These are phyloP conservation scores for Bellardia bayeri DNA, from an alignment of 2,888 invertebrate species.

Conservation along the genomic window DNA sequence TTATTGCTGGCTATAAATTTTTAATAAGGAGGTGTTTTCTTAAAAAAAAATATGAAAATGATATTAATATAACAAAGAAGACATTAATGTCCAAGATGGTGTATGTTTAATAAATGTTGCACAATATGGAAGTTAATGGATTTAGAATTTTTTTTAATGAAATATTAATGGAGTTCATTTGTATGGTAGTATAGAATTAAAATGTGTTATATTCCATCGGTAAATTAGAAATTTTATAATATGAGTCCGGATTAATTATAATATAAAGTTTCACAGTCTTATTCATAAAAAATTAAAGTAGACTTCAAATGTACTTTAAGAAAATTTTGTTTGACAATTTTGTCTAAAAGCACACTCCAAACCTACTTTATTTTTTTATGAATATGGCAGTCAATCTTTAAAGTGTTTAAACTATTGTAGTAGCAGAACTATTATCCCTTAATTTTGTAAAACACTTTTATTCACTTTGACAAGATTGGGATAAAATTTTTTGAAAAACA, in stretches of 20 bases:
- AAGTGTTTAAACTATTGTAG: no score
- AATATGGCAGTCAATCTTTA: no score
- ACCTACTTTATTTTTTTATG: no score
- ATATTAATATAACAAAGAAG: conserved; percentile 49
- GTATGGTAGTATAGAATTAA: conserved; percentile 2
- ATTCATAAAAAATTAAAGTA: no score
- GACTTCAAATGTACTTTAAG: no score
- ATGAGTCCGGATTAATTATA: neutral
- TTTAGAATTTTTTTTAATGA: conserved; percentile 22
- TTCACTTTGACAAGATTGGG: no score
- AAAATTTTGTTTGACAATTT: no score
- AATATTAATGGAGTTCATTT: conserved; percentile 18
- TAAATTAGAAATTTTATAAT: neutral
- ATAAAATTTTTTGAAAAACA: no score
- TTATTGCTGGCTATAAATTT: conserved; percentile 58
- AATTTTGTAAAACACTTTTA: no score
- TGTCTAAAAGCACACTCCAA: no score
- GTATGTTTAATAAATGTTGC: conserved; percentile 36
- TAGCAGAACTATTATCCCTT: no score
- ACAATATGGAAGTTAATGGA: conserved; percentile 51
- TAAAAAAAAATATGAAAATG: neutral
- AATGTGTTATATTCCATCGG: conserved; percentile 10
- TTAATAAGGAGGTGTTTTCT: conserved; percentile 62
- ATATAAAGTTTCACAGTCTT: no score
- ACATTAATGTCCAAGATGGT: conserved; percentile 46